phyloP scores from a whole-genome alignment of 2,888 invertebrate genomes.

The Temnothorax rugatulus region DNA sequence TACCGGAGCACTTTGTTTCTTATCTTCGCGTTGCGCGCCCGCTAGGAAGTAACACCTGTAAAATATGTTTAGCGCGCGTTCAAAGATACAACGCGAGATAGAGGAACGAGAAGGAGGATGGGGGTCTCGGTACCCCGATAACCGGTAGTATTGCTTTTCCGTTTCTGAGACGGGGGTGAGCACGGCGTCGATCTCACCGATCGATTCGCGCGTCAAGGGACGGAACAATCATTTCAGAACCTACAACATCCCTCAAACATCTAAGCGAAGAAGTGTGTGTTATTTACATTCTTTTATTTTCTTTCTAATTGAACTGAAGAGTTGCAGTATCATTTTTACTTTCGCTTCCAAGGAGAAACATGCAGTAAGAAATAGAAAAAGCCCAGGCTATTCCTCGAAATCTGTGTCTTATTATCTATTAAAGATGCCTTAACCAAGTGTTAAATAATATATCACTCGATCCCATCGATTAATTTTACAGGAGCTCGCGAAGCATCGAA shows the following conservation, averaged over 20 bases:
- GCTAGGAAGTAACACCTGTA: slow-evolving; percentile 72
- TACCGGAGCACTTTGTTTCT: slow-evolving; percentile 62
- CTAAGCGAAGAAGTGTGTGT: background rate
- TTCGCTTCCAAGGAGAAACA: background rate
- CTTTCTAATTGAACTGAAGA: background rate
- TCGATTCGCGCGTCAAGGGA: slow-evolving; percentile 3
- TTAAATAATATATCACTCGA: background rate
- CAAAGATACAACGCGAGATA: slow-evolving; percentile 70
- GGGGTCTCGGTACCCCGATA: slow-evolving; percentile 10
- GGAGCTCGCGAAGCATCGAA: background rate
- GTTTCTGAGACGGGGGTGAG: slow-evolving; percentile 29
- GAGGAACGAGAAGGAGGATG: background rate
- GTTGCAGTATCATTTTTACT: background rate
- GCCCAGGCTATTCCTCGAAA: background rate
- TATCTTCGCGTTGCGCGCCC: slow-evolving; percentile 59
- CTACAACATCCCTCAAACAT: background rate
- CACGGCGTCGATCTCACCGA: slow-evolving; percentile 28
- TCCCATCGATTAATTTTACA: background rate
- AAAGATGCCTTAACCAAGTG: background rate
- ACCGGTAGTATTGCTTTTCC: slow-evolving; percentile 44
- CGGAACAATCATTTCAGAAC: background rate
- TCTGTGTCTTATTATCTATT: background rate
- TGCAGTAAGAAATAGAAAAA: background rate
- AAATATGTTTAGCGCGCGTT: slow-evolving; percentile 63
- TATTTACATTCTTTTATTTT: background rate